phyloP scores from a whole-genome alignment of 1,140 invertebrate genomes.

The Solen grandis region DNA sequence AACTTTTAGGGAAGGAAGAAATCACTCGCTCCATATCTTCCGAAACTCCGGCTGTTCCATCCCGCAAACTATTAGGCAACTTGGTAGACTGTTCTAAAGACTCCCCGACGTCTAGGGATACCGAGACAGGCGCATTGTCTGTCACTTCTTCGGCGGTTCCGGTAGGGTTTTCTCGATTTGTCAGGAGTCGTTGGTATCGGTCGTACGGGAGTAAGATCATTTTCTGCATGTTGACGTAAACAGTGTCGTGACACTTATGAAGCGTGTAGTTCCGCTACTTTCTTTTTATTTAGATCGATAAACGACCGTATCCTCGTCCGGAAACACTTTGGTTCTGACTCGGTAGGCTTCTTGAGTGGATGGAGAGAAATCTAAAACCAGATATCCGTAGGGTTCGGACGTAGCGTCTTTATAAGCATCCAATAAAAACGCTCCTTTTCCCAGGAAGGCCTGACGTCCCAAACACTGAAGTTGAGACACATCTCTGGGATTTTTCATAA shows the following conservation, averaged over 20 bases:
- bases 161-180: background rate
- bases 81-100: background rate
- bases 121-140: background rate
- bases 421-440: slow-evolving; percentile 15
- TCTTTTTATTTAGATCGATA: background rate
- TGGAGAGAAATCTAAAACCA: slow-evolving; percentile 36
- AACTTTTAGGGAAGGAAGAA: background rate
- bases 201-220: slow-evolving; percentile 36
- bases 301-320: background rate
- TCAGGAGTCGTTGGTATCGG: slow-evolving; percentile 31
- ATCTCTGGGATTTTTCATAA: slow-evolving; percentile 43
- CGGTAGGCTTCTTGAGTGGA: background rate
- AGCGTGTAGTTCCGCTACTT: background rate
- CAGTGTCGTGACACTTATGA: background rate
- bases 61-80: background rate
- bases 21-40: background rate
- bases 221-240: slow-evolving; percentile 28
- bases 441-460: slow-evolving; percentile 23
- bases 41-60: background rate
- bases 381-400: slow-evolving; percentile 14
- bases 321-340: background rate
- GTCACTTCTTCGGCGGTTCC: background rate
- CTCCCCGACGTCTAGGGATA: background rate
- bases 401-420: slow-evolving; percentile 49
- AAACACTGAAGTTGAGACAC: slow-evolving; percentile 30